Evolutionary conservation across 2,888 invertebrate genomes (phyloP).

Genomic region (Rhynchonema sp.): DNA sequence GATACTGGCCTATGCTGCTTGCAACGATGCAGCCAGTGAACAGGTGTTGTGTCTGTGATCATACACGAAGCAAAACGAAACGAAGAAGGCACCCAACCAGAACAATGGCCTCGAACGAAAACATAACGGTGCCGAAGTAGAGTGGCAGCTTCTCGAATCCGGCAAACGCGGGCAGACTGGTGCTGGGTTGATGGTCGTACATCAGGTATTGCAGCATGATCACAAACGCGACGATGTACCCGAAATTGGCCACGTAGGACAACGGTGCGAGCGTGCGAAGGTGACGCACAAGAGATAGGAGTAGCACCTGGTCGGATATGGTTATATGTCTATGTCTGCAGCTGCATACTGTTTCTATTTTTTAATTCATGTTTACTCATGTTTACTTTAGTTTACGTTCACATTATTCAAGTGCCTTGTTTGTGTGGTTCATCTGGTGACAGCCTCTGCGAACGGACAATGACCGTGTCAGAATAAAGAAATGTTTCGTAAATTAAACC

Average conservation of each 20-base stretch:
- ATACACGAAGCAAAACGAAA: background rate
- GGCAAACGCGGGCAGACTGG: slow-evolving; percentile 14
- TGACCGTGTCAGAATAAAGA: too few species aligned
- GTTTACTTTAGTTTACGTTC: too few species aligned
- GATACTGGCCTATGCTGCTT: too few species aligned
- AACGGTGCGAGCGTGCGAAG: background rate
- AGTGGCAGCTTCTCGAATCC: slow-evolving; percentile 42
- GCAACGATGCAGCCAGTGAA: too few species aligned
- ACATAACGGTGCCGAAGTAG: slow-evolving; percentile 82
- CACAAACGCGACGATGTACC: background rate
- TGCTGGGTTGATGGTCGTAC: background rate
- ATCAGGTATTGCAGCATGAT: background rate
- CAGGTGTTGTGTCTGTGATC: too few species aligned
- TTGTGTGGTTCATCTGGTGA: too few species aligned
- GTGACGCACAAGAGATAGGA: background rate
- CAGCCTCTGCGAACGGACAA: too few species aligned
- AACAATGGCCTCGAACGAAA: slow-evolving; percentile 78
- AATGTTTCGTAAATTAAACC: too few species aligned
- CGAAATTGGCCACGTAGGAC: background rate
- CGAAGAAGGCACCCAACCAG: slow-evolving; percentile 28
- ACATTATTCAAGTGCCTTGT: too few species aligned
- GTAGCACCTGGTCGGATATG: background rate
- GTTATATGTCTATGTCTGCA: background rate
- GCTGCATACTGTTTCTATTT: background rate
- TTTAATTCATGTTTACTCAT: background rate